Evolutionary conservation across 2,888 invertebrate species (phyloP).

Genomic region (Pollenia angustigena): DNA sequence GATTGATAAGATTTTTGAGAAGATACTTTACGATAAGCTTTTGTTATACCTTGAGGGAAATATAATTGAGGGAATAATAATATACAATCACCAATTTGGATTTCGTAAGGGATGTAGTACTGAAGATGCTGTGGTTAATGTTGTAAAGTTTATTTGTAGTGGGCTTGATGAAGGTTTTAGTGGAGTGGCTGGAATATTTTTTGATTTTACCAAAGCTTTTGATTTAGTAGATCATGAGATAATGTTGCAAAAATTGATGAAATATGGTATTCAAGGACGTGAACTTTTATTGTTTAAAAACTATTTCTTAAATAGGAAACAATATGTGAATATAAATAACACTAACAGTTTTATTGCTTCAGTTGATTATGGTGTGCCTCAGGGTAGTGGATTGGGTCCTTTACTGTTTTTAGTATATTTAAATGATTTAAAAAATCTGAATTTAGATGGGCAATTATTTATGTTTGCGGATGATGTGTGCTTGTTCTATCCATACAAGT

Average conservation of each 20-base stretch:
- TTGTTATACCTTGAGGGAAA: neutral
- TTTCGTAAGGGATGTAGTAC: too few relatives aligned
- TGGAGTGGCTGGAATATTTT: too few relatives aligned
- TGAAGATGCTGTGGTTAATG: too few relatives aligned
- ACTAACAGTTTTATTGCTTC: neutral
- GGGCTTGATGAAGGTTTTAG: neutral
- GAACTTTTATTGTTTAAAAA: neutral
- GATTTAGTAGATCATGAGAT: conserved; percentile 5
- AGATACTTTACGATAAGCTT: conserved; percentile 10
- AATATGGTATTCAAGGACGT: neutral
- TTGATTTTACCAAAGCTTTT: conserved; percentile 15
- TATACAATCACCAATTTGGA: too few relatives aligned
- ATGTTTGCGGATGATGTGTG: too few relatives aligned
- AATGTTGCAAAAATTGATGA: neutral
- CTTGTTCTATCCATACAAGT: too few relatives aligned
- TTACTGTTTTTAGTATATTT: too few relatives aligned
- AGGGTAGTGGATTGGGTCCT: too few relatives aligned
- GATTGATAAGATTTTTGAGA: conserved; percentile 26
- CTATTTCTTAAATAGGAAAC: neutral
- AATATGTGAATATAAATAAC: neutral
- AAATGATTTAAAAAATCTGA: too few relatives aligned
- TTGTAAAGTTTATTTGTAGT: neutral
- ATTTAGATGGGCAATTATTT: too few relatives aligned
- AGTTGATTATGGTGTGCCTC: neutral
- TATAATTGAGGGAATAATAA: too few relatives aligned